Evolutionary conservation across 2,113 vertebrate genomes (phyloP), one percentile per base, ranked within the genome.

Genomic region (Callocephalon fimbriatum): DNA sequence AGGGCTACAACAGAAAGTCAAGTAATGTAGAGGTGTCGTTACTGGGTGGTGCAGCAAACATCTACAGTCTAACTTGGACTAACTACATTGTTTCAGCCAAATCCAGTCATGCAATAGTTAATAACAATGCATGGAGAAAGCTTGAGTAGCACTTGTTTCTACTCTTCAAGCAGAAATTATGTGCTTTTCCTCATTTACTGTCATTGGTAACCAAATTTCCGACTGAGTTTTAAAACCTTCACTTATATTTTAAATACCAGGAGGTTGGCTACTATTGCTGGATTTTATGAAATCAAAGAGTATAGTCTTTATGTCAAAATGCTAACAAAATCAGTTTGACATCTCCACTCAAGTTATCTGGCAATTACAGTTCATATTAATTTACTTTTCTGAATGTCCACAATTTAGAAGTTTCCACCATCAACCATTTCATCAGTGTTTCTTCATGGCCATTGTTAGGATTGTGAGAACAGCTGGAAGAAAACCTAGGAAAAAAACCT

Each of bases 401-500:
- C 8, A 47, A 10, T 75, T 62, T 71, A 63, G 51, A 51, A 21
- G 31, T 80, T 67, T 85, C n/a, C 21, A 42, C 18, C 13, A 88
- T 58, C 17, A 42, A 50, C 25, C 17, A 48, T 29, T 86, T 79
- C 8, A 29, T 61, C 40, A 78, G 8, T 2, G 11, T 73, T 85
- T 93, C 15, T 50, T 75, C 45, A 53, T 48, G 27, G 40, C 9
- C 4, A 35, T 16, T 76, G 12, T 11, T 79, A 8, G 3, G 17
- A 45, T 66, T 80, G 4, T 54, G 62, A 75, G 11, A 26, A 88
- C 54, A 45, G 3, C 7, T 61, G 40, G 29, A 81, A 77, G 4
- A 53, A 78, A 74, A 63, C 0, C 10, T 48, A 14, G 8, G 13
- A 10, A 38, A 61, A 70, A 10, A 0, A 0, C 7, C 2, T n/a